phyloP scores from a whole-genome alignment of 2,888 invertebrate species.

The Herminia tarsipennalis region DNA sequence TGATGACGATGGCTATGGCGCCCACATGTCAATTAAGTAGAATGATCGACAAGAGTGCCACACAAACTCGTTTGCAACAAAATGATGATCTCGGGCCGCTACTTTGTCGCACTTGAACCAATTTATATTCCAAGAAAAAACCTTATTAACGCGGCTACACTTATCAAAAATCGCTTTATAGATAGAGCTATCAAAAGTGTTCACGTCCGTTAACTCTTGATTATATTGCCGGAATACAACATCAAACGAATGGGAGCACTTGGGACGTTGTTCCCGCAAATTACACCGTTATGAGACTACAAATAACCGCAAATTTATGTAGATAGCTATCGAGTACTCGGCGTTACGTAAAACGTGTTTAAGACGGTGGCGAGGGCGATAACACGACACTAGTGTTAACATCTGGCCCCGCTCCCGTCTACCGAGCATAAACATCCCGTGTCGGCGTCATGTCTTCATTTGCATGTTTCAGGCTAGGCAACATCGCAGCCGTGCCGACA shows the following conservation, averaged over 20 bases:
- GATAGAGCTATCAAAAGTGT: slow-evolving; percentile 56
- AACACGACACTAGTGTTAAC: slow-evolving; percentile 72
- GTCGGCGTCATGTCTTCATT: slow-evolving; percentile 77
- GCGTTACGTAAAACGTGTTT: slow-evolving; percentile 76
- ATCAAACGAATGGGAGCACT: slow-evolving; percentile 65
- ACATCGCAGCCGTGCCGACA: slow-evolving; percentile 61
- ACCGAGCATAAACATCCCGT: slow-evolving; percentile 69
- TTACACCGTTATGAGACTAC: slow-evolving; percentile 74
- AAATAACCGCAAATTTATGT: slow-evolving; percentile 81
- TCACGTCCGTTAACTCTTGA: slow-evolving; percentile 56
- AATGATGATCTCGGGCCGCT: slow-evolving; percentile 14
- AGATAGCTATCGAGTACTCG: slow-evolving; percentile 75
- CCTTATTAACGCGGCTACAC: slow-evolving; percentile 42
- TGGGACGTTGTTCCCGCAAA: slow-evolving; percentile 68
- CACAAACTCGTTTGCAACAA: slow-evolving; percentile 34
- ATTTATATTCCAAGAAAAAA: slow-evolving; percentile 39
- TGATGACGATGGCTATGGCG: slow-evolving; percentile 2
- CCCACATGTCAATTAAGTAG: slow-evolving; percentile 20
- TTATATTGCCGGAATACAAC: slow-evolving; percentile 65
- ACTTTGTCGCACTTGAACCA: slow-evolving; percentile 31
- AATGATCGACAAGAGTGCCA: slow-evolving; percentile 22
- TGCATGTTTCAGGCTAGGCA: slow-evolving; percentile 69
- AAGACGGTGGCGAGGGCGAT: slow-evolving; percentile 68
- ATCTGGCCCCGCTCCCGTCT: slow-evolving; percentile 62
- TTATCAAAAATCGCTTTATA: slow-evolving; percentile 50